Conservation (phyloP, 2,888 invertebrate genomes). For the Drosophila rubida region DNA sequence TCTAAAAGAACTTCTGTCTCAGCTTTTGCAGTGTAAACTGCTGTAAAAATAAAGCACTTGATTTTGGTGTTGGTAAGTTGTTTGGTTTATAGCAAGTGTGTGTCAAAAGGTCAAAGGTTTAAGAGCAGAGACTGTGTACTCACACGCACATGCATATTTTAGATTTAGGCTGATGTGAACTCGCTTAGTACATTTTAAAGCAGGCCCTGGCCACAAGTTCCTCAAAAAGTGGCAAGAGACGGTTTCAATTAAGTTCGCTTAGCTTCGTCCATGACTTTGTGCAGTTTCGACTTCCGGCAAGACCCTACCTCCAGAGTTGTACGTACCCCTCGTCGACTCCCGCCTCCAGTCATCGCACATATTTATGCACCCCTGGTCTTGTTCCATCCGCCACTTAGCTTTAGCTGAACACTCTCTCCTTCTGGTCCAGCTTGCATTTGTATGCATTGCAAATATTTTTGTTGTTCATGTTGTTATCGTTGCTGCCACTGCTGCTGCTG, state of each 20-base stretch:
- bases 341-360: not conserved
- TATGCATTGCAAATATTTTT: slow-evolving; percentile 61
- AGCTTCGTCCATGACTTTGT: slow-evolving; percentile 37
- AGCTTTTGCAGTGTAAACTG: no score
- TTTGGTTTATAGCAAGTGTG: slow-evolving; percentile 38
- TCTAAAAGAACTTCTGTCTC: no score
- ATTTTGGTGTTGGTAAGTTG: slow-evolving; percentile 33
- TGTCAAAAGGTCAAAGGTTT: slow-evolving; percentile 74
- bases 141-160: not conserved
- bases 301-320: not conserved
- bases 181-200: slow-evolving; percentile 58
- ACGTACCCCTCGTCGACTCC: no score
- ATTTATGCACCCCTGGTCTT: not conserved
- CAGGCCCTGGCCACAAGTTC: slow-evolving; percentile 53
- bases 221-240: slow-evolving; percentile 32
- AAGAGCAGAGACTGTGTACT: slow-evolving; percentile 35
- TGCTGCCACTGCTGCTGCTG: not conserved
- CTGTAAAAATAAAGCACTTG: not conserved
- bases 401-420: not conserved
- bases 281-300: slow-evolving; percentile 15
- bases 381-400: slow-evolving; percentile 14
- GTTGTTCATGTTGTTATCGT: slow-evolving; percentile 20
- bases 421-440: slow-evolving; percentile 28
- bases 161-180: slow-evolving; percentile 4
- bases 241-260: slow-evolving; percentile 46